phyloP scores from a whole-genome alignment of 2,888 invertebrate species.

The Scrobipalpa atriplicella region DNA sequence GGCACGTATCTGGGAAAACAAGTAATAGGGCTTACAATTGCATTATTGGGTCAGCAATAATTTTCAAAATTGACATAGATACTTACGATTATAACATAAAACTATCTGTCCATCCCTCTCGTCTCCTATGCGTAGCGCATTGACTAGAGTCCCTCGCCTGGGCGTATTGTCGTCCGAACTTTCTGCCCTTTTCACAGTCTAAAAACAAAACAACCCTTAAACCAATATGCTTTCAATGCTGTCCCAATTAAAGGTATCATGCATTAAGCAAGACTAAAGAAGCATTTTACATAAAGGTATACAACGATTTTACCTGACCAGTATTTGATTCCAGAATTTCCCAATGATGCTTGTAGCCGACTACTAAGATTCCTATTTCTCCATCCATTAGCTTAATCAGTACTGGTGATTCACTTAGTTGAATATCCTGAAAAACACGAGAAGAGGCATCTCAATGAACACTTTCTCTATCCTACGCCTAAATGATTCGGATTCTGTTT shows the following conservation, averaged over 20 bases:
- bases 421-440: slow-evolving; percentile 89
- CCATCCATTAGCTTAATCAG: slow-evolving; percentile 89
- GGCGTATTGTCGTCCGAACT: slow-evolving; percentile 80
- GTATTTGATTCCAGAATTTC: slow-evolving; percentile 91
- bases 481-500: background rate
- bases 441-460: too few species aligned
- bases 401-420: slow-evolving; percentile 87
- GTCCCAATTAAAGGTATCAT: too few species aligned
- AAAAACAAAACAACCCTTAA: slow-evolving; percentile 29
- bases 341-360: slow-evolving; percentile 93
- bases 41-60: too few species aligned
- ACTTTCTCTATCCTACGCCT: too few species aligned
- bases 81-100: slow-evolving; percentile 93
- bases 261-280: too few species aligned
- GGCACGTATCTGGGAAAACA: slow-evolving; percentile 88
- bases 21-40: background rate
- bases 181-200: slow-evolving; percentile 79
- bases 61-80: background rate
- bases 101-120: slow-evolving; percentile 93
- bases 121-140: slow-evolving; percentile 93
- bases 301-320: slow-evolving; percentile 60
- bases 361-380: slow-evolving; percentile 84
- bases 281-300: too few species aligned
- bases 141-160: slow-evolving; percentile 87
- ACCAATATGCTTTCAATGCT: too few species aligned